Evolutionary conservation across 2,888 invertebrate genomes (phyloP).

Genomic region (Syrphus vitripennis): DNA sequence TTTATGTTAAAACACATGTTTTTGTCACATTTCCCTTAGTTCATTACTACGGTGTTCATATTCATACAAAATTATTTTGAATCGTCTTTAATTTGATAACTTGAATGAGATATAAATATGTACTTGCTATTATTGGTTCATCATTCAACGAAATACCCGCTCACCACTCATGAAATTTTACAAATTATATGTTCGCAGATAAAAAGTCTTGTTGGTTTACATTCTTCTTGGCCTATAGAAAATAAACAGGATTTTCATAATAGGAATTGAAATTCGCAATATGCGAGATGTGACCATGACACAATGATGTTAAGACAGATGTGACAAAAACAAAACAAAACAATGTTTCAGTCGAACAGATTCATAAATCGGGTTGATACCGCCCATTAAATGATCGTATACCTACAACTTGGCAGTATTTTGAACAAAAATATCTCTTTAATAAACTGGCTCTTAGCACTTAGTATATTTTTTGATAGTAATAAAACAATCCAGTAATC

Average conservation of each 20-base stretch:
- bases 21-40: too few relatives aligned
- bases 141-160: too few relatives aligned
- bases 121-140: too few relatives aligned
- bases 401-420: background rate
- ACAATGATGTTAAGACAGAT: background rate
- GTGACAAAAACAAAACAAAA: background rate
- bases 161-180: background rate
- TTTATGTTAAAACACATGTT: too few relatives aligned
- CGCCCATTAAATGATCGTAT: background rate
- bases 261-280: background rate
- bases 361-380: background rate
- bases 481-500: constrained; percentile 45
- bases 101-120: too few relatives aligned
- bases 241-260: background rate
- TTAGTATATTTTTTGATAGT: constrained; percentile 57
- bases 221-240: background rate
- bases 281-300: constrained; percentile 3
- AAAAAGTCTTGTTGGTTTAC: background rate
- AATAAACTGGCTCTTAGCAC: constrained; percentile 21
- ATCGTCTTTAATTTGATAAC: too few relatives aligned
- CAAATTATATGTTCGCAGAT: background rate
- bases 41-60: too few relatives aligned
- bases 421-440: background rate
- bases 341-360: background rate
- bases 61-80: too few relatives aligned